Conservation (phyloP, 2,888 invertebrate genomes). For the Rosalia funebris region DNA sequence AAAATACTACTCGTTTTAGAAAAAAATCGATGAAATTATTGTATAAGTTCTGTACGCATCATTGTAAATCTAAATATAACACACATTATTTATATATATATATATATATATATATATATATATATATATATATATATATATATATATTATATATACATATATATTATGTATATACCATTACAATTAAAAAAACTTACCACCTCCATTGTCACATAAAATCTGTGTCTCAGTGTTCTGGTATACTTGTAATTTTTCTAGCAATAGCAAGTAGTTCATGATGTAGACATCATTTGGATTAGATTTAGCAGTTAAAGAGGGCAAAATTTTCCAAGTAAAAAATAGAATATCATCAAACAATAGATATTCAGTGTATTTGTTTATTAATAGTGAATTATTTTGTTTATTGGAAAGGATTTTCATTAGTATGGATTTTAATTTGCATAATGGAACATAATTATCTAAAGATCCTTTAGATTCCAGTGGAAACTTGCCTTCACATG, state of each 20-base stretch:
- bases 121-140: too few relatives aligned
- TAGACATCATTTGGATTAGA: constrained; percentile 64
- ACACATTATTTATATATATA: too few relatives aligned
- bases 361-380: constrained; percentile 80
- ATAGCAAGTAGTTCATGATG: constrained; percentile 58
- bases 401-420: constrained; percentile 72
- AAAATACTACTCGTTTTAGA: too few relatives aligned
- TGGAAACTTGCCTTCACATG: constrained; percentile 77
- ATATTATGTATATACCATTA: too few relatives aligned
- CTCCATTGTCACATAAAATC: constrained; percentile 53
- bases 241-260: constrained; percentile 60
- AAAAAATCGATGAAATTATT: too few relatives aligned
- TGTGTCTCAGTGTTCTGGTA: constrained; percentile 52
- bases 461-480: constrained; percentile 66
- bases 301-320: constrained; percentile 70
- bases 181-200: constrained; percentile 44
- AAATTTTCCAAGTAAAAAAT: constrained; percentile 74
- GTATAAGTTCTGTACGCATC: too few relatives aligned
- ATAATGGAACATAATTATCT: constrained; percentile 72
- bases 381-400: constrained; percentile 69
- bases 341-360: constrained; percentile 79
- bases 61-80: too few relatives aligned
- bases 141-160: too few relatives aligned
- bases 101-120: too few relatives aligned
- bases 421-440: constrained; percentile 75